phyloP scores from a whole-genome alignment of 2,797 vertebrate genomes.

The Chaenodraco wilsoni region DNA sequence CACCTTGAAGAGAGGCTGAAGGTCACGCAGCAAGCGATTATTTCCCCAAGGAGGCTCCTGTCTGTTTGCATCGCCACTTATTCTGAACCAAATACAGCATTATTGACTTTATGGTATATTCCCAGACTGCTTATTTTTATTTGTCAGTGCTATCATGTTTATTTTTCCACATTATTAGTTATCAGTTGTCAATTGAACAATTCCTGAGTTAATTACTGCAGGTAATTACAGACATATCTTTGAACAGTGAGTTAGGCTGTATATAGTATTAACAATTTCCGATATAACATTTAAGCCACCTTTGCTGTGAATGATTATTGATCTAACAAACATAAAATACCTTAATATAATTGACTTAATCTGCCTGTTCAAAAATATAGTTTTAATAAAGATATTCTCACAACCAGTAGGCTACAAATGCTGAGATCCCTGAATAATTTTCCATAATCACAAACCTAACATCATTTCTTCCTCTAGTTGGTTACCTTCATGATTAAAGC shows the following conservation, averaged over 20 bases:
- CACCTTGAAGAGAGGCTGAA: slow-evolving; percentile 78
- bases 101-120: slow-evolving; percentile 54
- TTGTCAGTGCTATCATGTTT: slow-evolving; percentile 23
- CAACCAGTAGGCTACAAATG: neutral
- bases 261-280: neutral
- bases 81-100: slow-evolving; percentile 39
- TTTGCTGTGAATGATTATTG: neutral
- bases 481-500: slow-evolving; percentile 37
- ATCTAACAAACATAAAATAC: slow-evolving; percentile 1
- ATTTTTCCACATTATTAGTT: neutral
- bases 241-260: neutral
- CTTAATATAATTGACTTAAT: slow-evolving; percentile 1
- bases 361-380: neutral
- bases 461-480: slow-evolving; percentile 14
- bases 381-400: slow-evolving; percentile 8
- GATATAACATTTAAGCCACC: slow-evolving; percentile 4
- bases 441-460: slow-evolving; percentile 2
- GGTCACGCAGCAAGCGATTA: slow-evolving; percentile 66
- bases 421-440: neutral
- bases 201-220: slow-evolving; percentile 2
- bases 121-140: slow-evolving; percentile 31
- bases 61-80: slow-evolving; percentile 27
- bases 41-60: slow-evolving; percentile 73
- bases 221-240: slow-evolving; percentile 11
- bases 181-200: neutral